These are phyloP conservation scores for Nilaparvata lugens DNA, from an alignment of 1,140 invertebrate genomes.

Conservation along the genomic window DNA sequence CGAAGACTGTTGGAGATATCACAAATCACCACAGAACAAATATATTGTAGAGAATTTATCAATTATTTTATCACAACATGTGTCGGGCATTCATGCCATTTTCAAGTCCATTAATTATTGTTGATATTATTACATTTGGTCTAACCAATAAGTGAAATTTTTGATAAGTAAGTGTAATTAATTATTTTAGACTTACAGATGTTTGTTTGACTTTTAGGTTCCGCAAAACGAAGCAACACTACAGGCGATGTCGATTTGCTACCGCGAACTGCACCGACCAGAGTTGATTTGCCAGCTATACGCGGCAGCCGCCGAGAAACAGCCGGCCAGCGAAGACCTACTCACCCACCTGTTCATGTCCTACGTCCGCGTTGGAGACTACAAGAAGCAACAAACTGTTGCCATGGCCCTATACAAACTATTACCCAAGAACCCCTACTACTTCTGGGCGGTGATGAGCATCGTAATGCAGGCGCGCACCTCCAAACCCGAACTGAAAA, in stretches of 20 bases:
- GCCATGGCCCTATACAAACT: slow-evolving; percentile 85
- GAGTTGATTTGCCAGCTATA: slow-evolving; percentile 82
- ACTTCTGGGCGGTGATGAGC: slow-evolving; percentile 96
- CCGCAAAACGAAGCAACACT: slow-evolving; percentile 87
- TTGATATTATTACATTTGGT: too few species aligned
- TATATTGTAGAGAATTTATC: too few species aligned
- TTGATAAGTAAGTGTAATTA: too few species aligned
- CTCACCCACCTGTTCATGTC: slow-evolving; percentile 92
- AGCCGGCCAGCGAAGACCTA: slow-evolving; percentile 84
- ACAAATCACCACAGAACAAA: too few species aligned
- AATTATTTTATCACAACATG: too few species aligned
- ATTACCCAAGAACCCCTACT: slow-evolving; percentile 90
- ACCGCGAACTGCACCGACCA: slow-evolving; percentile 80
- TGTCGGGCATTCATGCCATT: too few species aligned
- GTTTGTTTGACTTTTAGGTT: too few species aligned
- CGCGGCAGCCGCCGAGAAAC: slow-evolving; percentile 74
- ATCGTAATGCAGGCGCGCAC: slow-evolving; percentile 76
- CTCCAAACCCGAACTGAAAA: slow-evolving; percentile 35
- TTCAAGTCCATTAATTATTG: too few species aligned
- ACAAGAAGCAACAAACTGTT: slow-evolving; percentile 81
- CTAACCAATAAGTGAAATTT: too few species aligned
- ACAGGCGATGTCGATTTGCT: slow-evolving; percentile 94
- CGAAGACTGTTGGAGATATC: too few species aligned
- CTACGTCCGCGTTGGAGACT: slow-evolving; percentile 82
- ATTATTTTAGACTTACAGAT: too few species aligned